A percentile compares a stretch with the other conserved stretches of the same genome.
These are phyloP conservation scores for Salarias fasciatus DNA, from an alignment of 2,797 vertebrate genomes.

Conservation along the genomic window DNA sequence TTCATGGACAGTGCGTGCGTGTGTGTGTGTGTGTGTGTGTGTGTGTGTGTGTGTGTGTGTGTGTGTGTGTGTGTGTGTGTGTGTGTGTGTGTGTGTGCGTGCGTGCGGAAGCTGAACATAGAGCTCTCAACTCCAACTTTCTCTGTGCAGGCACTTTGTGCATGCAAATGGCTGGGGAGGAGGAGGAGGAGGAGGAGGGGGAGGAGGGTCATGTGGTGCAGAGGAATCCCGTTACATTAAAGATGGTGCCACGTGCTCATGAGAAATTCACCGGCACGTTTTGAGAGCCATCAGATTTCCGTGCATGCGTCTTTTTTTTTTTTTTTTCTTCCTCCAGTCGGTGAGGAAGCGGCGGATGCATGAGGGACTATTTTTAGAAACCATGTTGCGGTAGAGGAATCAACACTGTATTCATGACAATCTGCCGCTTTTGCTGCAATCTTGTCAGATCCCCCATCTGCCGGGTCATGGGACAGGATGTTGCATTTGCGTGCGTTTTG, in stretches of 20 bases:
- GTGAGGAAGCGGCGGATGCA: constrained; percentile 40
- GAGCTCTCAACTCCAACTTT: constrained; percentile 58
- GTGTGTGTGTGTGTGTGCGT: not conserved
- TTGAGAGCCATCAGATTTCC: constrained; percentile 43
- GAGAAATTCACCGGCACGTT: constrained; percentile 31
- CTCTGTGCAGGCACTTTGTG: constrained; percentile 18
- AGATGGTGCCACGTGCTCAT: constrained; percentile 11
- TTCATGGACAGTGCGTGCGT: no score
- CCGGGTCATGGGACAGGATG: constrained; percentile 39
- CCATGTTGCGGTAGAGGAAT: constrained; percentile 62
- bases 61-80: no score
- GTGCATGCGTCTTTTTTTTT: constrained; percentile 40
- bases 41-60: no score
- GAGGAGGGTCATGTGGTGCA: not conserved
- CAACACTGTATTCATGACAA: constrained; percentile 33
- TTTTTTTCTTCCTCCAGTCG: constrained; percentile 18
- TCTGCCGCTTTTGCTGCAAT: constrained; percentile 26
- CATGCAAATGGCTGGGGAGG: constrained; percentile 23
- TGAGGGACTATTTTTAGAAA: constrained; percentile 68
- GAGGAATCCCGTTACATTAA: not conserved
- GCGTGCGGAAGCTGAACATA: not conserved
- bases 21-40: no score
- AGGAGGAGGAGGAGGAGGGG: no score
- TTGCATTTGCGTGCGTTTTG: constrained; percentile 15
- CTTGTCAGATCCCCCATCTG: not conserved